phyloP scores from a whole-genome alignment of 1,140 invertebrate species.

The Caenorhabditis briggsae region DNA sequence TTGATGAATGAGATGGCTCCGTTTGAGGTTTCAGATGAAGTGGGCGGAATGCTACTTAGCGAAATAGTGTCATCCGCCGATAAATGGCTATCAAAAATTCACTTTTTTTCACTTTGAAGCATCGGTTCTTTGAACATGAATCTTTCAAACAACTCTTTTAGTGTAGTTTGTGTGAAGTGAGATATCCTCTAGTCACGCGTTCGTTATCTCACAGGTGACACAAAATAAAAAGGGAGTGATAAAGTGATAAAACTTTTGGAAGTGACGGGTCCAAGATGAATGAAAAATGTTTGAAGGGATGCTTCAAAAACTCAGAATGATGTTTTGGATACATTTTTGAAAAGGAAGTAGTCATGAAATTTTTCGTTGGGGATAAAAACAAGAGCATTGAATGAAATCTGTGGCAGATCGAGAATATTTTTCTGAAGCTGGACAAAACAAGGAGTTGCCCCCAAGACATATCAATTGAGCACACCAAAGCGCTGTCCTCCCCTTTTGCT shows the following conservation, averaged over 20 bases:
- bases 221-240: neutral
- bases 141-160: neutral
- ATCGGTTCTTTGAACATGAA: neutral
- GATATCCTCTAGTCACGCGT: conserved; percentile 3
- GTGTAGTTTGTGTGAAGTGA: neutral
- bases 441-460: conserved; percentile 48
- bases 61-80: neutral
- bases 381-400: neutral
- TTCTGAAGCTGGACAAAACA: conserved; percentile 35
- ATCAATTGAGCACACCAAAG: conserved; percentile 49
- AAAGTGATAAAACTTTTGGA: conserved; percentile 38
- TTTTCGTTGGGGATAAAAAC: neutral
- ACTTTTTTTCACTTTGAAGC: neutral
- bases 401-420: neutral
- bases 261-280: neutral
- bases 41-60: neutral
- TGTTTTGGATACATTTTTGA: neutral
- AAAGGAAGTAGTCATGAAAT: neutral
- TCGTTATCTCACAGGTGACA: conserved; percentile 35
- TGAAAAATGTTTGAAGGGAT: neutral
- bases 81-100: neutral
- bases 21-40: neutral
- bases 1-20: conserved; percentile 13
- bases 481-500: neutral
- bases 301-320: neutral